These are phyloP conservation scores for Heliopora coerulea DNA, from an alignment of 92 coral and sea anemone genomes.

Conservation along the genomic window DNA sequence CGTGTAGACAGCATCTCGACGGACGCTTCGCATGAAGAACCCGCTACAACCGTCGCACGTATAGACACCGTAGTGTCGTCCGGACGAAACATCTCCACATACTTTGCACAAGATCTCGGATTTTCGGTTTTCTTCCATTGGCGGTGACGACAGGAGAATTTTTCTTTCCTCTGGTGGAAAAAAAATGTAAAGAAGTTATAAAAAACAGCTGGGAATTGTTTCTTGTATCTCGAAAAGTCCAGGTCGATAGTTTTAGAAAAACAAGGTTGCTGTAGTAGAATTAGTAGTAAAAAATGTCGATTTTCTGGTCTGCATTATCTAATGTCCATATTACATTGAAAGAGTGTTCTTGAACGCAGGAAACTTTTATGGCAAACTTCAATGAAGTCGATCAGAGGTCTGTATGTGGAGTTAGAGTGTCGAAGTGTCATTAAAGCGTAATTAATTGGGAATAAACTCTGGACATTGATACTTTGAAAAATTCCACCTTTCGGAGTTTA, in stretches of 20 bases:
- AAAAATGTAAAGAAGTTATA: not conserved
- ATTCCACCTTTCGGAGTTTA: not conserved
- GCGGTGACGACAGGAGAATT: slow-evolving; percentile 59
- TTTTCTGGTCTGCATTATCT: too few relatives aligned
- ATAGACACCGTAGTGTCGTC: slow-evolving; percentile 92
- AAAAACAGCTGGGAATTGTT: too few relatives aligned
- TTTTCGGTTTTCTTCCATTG: slow-evolving; percentile 64
- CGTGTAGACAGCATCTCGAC: slow-evolving; percentile 93
- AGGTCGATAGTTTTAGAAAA: too few relatives aligned
- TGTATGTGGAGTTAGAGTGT: slow-evolving; percentile 14
- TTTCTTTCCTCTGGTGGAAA: slow-evolving; percentile 14
- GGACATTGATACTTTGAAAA: not conserved
- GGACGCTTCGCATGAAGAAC: slow-evolving; percentile 93
- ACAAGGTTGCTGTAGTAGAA: too few relatives aligned
- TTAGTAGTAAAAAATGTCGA: too few relatives aligned
- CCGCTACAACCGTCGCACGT: slow-evolving; percentile 99
- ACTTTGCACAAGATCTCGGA: slow-evolving; percentile 92
- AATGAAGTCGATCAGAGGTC: slow-evolving; percentile 7
- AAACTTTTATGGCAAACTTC: slow-evolving; percentile 23
- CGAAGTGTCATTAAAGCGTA: slow-evolving; percentile 43
- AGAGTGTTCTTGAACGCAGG: not conserved
- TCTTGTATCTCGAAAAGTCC: too few relatives aligned
- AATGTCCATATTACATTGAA: too few relatives aligned
- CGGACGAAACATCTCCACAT: slow-evolving; percentile 97
- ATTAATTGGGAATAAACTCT: slow-evolving; percentile 35